Evolutionary conservation across 2,797 vertebrate genomes (phyloP).

Genomic region (Oophaga sylvatica): DNA sequence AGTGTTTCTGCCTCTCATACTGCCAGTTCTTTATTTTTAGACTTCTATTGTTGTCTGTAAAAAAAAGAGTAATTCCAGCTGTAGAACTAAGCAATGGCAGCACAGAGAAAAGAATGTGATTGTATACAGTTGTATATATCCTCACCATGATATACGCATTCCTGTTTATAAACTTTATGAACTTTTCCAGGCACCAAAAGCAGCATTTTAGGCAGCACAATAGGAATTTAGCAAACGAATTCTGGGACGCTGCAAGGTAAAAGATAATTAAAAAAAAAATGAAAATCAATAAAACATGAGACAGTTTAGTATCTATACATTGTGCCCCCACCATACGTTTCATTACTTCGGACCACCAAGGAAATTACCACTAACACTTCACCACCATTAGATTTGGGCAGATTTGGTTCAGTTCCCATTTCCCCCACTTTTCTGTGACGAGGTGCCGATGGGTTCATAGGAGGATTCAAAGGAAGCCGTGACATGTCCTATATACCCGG

Average conservation of each 20-base stretch:
- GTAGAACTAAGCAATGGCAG: not conserved
- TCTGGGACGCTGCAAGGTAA: conserved; percentile 81
- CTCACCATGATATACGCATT: conserved; percentile 98
- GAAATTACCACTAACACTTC: not conserved
- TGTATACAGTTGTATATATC: conserved; percentile 43
- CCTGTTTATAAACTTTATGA: conserved; percentile 94
- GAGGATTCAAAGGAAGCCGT: no score
- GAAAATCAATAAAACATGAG: not conserved
- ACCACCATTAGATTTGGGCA: not conserved
- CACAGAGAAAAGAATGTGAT: not conserved
- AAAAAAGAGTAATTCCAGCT: not conserved
- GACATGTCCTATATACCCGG: no score
- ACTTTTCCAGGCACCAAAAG: conserved; percentile 95
- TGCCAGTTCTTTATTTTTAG: no score
- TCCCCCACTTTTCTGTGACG: no score
- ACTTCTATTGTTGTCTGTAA: not conserved
- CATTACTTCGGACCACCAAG: not conserved
- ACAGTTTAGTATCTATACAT: not conserved
- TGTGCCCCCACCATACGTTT: not conserved
- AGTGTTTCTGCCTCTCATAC: no score
- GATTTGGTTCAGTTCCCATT: no score
- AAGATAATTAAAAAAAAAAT: not conserved
- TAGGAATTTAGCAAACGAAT: conserved; percentile 81
- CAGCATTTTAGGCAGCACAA: conserved; percentile 92
- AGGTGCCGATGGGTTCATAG: no score